Evolutionary conservation across 2,888 invertebrate species (phyloP), one percentile per base, ranked within the genome.

Genomic region (Drosophila borborema): DNA sequence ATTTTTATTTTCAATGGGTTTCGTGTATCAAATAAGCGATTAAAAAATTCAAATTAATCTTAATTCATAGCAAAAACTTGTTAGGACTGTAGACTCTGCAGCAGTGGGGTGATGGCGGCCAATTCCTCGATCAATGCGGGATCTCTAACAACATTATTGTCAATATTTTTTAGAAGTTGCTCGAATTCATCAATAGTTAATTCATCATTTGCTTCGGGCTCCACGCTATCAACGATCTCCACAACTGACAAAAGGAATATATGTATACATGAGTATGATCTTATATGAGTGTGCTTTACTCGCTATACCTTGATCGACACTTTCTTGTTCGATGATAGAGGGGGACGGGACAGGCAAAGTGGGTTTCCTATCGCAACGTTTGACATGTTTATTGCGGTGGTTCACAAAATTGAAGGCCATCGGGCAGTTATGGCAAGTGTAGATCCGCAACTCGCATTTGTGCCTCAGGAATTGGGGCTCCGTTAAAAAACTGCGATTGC

Each of bases 101-200:
- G 34, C 0, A 65, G 0, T 10, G 76, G 76, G 1, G 64, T 40
- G 38, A 82, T 6, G 0, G 5, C 28, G 10, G 45, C 55, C 48
- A 82, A 10, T 28, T 72, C 74, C 4, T 60, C 28, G 7, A 69
- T 54, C 31, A 71, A 28, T 3, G 16, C 18, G 3, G 58, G 38
- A 23, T 80, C 62, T 2, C 23, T 2, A 6, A 67, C 14, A 0
- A 51, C 45, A 1, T 66, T 71, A 38, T 64, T 69, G 10, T 82
- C 75, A 45, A 81, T 65, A 34, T 48, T 51, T 1, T 16, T 8
- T 0, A 77, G 4, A 2, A 80, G 56, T 16, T 56, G 40, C 8
- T 60, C 36, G 18, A 66, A n/a, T 9, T 54, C 64, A 7, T 61
- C 66, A 8, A 69, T 20, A 7, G 51, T 53, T 23, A 65, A 16